phyloP scores from a whole-genome alignment of 2,797 vertebrate species.

The Mus caroli region DNA sequence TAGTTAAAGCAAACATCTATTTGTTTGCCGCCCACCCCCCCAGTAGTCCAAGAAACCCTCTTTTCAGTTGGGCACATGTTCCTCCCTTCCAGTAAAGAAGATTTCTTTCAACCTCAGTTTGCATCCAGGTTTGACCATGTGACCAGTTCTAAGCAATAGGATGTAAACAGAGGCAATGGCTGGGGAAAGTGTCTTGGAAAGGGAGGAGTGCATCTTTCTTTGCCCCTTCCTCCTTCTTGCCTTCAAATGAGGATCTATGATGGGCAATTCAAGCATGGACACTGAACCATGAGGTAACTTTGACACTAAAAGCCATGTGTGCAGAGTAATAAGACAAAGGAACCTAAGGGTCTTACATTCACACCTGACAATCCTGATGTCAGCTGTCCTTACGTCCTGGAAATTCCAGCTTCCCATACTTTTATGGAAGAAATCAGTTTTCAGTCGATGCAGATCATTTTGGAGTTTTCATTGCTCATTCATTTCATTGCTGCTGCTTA shows the following conservation, averaged over 20 bases:
- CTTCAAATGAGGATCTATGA: background rate
- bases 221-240: background rate
- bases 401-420: background rate
- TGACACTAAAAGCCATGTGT: background rate
- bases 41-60: background rate
- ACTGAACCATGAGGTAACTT: slow-evolving; percentile 41
- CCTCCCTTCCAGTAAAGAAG: background rate
- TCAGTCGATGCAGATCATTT: background rate
- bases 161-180: slow-evolving; percentile 36
- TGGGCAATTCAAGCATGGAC: background rate
- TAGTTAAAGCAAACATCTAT: slow-evolving; percentile 1
- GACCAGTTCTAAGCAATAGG: background rate
- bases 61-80: background rate
- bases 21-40: background rate
- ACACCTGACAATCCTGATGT: background rate
- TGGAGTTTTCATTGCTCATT: slow-evolving; percentile 38
- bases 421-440: slow-evolving; percentile 10
- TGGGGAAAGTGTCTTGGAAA: slow-evolving; percentile 16
- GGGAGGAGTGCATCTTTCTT: background rate
- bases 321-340: background rate
- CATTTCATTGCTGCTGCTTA: background rate
- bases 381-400: background rate
- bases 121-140: background rate
- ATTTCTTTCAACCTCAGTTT: background rate
- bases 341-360: background rate